These are phyloP conservation scores for Oceanites oceanicus DNA, from an alignment of 2,113 vertebrate species.

Conservation along the genomic window DNA sequence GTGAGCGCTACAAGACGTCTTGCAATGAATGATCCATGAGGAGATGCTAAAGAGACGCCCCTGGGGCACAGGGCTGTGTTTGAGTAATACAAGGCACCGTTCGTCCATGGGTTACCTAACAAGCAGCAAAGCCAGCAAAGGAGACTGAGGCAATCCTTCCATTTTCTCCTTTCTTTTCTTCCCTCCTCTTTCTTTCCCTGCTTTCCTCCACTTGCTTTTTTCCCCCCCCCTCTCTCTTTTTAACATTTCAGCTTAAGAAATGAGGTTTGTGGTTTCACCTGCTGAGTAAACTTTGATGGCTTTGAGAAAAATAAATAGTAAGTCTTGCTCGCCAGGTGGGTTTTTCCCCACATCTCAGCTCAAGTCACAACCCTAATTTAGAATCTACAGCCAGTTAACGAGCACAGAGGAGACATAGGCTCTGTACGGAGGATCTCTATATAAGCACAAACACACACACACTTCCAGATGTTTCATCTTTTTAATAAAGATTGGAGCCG, in stretches of 20 bases:
- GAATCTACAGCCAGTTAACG: slow-evolving; percentile 46
- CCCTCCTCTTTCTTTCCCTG: not conserved
- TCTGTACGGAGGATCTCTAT: not conserved
- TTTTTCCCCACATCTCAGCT: slow-evolving; percentile 15
- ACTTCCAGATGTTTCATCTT: slow-evolving; percentile 53
- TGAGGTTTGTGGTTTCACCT: slow-evolving; percentile 24
- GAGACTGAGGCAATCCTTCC: not conserved
- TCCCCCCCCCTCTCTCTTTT: not conserved
- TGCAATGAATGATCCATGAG: not conserved
- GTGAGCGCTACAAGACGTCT: not conserved
- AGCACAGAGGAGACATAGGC: slow-evolving; percentile 57
- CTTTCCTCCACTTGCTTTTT: not conserved
- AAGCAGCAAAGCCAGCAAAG: not conserved
- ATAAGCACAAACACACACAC: not conserved
- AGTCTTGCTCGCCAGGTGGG: slow-evolving; percentile 42
- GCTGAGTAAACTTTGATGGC: slow-evolving; percentile 56
- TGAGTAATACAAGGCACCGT: fast-evolving
- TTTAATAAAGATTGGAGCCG: not conserved
- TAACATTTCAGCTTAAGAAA: slow-evolving; percentile 44
- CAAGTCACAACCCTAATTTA: slow-evolving; percentile 47
- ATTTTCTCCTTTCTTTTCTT: not conserved
- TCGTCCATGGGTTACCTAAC: not conserved
- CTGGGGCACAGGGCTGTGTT: not conserved
- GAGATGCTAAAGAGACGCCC: not conserved
- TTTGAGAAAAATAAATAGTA: slow-evolving; percentile 58